These are phyloP conservation scores for Sinonovacula constricta DNA, from an alignment of 1,140 invertebrate genomes.

Conservation along the genomic window DNA sequence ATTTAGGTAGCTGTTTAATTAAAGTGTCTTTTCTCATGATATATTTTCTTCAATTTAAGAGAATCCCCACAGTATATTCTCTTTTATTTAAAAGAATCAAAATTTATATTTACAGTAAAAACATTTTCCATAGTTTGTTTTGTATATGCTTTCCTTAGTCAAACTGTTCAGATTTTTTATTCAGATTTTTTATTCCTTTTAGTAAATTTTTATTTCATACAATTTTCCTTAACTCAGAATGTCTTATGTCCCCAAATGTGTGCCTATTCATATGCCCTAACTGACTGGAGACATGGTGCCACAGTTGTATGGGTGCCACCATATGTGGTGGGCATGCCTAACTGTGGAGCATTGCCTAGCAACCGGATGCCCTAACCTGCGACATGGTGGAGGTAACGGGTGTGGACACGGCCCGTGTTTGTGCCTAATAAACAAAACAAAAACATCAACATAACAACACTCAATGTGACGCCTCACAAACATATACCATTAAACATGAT, in stretches of 20 bases:
- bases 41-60: too few species aligned
- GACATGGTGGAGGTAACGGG: constrained; percentile 32
- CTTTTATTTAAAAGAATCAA: too few species aligned
- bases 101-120: too few species aligned
- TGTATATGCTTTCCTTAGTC: too few species aligned
- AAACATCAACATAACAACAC: constrained; percentile 23
- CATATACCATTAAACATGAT: not conserved
- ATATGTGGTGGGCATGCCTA: not conserved
- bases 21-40: too few species aligned
- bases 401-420: constrained; percentile 44
- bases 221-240: not conserved
- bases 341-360: constrained; percentile 37
- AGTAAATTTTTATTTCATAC: not conserved
- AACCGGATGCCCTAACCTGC: constrained; percentile 49
- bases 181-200: not conserved
- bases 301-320: too few species aligned
- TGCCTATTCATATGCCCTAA: not conserved
- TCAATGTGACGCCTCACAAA: not conserved
- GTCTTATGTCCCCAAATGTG: not conserved
- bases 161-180: too few species aligned
- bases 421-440: constrained; percentile 52
- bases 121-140: too few species aligned
- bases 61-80: too few species aligned
- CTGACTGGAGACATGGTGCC: too few species aligned
- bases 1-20: too few species aligned